Conservation (phyloP, 2,888 invertebrate species). For the Entomobrya proxima region DNA sequence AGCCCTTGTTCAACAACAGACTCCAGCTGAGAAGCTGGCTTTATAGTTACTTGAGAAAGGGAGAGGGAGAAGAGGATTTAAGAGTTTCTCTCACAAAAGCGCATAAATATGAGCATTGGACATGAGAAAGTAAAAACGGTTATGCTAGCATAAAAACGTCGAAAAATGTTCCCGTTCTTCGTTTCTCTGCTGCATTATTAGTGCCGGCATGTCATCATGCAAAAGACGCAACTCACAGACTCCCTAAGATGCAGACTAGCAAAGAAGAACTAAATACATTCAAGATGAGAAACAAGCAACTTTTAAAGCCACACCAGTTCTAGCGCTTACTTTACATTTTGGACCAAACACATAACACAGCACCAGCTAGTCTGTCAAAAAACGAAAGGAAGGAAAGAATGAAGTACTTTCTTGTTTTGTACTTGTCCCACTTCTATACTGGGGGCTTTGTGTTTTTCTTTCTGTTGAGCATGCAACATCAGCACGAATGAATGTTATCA, state of each 20-base stretch:
- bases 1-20: constrained; percentile 60
- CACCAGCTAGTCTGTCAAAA: constrained; percentile 9
- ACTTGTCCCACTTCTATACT: no score
- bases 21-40: constrained; percentile 43
- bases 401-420: no score
- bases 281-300: constrained; percentile 12
- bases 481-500: background rate
- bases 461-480: no score
- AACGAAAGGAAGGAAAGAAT: no score
- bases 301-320: background rate
- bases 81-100: background rate
- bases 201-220: background rate
- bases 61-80: background rate
- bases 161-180: background rate
- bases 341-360: background rate
- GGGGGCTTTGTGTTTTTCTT: no score
- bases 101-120: background rate
- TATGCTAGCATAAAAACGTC: background rate
- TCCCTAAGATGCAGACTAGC: background rate
- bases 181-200: background rate
- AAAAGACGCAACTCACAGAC: background rate
- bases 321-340: background rate
- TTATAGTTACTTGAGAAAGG: no score
- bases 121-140: background rate
- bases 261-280: background rate